These are phyloP conservation scores for Pocillopora meandrina DNA, from an alignment of 92 coral and sea anemone genomes.

Conservation along the genomic window DNA sequence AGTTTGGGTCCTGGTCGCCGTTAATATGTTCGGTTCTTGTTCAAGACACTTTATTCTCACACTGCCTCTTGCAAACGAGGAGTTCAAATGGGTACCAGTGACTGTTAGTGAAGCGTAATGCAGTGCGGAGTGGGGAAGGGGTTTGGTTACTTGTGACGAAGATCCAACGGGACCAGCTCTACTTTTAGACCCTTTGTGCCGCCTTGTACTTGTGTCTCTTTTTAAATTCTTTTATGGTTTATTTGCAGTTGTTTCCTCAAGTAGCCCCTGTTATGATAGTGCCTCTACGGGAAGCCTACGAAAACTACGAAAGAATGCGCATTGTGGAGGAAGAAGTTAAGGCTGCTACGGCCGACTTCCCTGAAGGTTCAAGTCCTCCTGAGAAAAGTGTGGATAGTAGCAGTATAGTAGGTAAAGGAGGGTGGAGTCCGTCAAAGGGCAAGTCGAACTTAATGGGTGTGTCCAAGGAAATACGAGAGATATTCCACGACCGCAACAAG, in stretches of 20 bases:
- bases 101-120: no score
- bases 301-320: constrained; percentile 71
- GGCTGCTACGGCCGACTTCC: background rate
- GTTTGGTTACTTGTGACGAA: no score
- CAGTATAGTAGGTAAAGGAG: background rate
- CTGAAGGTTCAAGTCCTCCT: background rate
- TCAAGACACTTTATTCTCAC: no score
- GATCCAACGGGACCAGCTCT: no score
- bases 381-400: background rate
- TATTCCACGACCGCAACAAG: no score
- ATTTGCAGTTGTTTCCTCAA: constrained; percentile 73
- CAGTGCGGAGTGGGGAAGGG: no score
- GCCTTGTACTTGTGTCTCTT: no score
- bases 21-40: no score
- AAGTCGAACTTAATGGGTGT: background rate
- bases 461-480: background rate
- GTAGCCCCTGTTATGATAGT: constrained; percentile 61
- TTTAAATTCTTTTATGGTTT: background rate
- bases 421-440: background rate
- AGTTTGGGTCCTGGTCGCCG: no score
- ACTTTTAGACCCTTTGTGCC: no score
- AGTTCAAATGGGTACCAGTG: no score
- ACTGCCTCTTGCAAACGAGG: no score
- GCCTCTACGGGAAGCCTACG: constrained; percentile 74
- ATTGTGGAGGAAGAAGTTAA: constrained; percentile 11